A percentile compares a stretch with the other conserved stretches of the same genome.
These are phyloP conservation scores for Calvadosia cruxmelitensis DNA, from an alignment of 30 jellyfish, hydroid and myxozoan species.

Conservation along the genomic window DNA sequence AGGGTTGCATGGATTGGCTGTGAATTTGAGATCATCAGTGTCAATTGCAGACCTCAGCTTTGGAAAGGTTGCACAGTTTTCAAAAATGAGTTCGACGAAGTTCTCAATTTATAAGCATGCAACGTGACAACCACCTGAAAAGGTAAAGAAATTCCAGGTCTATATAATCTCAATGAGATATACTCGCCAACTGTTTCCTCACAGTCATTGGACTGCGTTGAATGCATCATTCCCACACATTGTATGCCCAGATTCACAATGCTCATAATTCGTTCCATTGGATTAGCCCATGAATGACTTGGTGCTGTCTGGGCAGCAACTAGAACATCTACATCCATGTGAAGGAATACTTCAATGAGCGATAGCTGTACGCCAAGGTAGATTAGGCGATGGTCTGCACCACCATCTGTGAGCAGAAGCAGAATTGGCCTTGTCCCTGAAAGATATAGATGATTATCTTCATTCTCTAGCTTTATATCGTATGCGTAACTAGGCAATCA, in stretches of 20 bases:
- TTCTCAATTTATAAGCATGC: no score
- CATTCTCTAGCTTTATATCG: no score
- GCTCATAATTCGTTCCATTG: conserved; percentile 25
- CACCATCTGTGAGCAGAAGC: conserved; percentile 22
- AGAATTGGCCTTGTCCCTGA: conserved; percentile 7
- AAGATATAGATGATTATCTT: no score
- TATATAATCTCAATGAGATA: not conserved
- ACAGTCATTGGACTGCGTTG: not conserved
- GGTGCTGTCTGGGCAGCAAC: conserved; percentile 30
- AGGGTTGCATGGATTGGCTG: not conserved
- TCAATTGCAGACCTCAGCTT: not conserved
- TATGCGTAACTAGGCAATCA: no score
- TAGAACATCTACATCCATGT: conserved; percentile 8
- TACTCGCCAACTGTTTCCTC: not conserved
- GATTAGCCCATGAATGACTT: conserved; percentile 21
- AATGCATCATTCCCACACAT: conserved; percentile 32
- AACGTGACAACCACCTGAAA: no score
- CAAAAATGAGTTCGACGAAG: not conserved
- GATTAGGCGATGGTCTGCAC: conserved; percentile 25
- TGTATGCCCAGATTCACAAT: conserved; percentile 22
- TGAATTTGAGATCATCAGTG: not conserved
- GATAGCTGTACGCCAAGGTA: conserved; percentile 14
- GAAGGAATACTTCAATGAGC: conserved; percentile 11
- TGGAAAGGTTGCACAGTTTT: not conserved
- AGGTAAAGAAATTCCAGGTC: no score